Conservation (phyloP, 2,888 invertebrate genomes). For the Neocrepidodera transversa region DNA sequence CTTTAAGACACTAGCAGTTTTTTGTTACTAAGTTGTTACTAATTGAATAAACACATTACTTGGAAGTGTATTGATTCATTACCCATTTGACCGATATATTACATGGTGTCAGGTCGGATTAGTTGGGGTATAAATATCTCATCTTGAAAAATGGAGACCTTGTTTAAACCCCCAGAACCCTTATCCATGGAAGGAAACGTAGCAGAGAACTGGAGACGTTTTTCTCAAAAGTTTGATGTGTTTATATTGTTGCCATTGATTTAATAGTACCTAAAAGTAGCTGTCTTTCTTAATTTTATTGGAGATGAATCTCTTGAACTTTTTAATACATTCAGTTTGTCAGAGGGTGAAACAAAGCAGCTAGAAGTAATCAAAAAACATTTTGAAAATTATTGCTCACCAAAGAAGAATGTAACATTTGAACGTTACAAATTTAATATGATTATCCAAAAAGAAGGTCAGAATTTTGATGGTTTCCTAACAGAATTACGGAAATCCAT, state of each 20-base stretch:
- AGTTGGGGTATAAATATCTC: no score
- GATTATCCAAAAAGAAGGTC: conserved; percentile 44
- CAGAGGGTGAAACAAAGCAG: no score
- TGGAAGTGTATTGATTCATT: no score
- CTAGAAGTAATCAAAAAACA: neutral
- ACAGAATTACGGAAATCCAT: conserved; percentile 43
- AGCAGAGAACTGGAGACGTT: conserved; percentile 1
- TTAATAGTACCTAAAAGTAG: neutral
- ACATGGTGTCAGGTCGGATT: no score
- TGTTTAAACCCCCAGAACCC: neutral
- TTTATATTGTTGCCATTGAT: neutral
- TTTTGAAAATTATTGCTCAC: conserved; percentile 27
- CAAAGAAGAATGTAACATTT: conserved; percentile 26
- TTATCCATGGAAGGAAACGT: neutral
- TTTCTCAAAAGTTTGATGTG: neutral
- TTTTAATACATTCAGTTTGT: no score
- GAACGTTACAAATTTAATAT: conserved; percentile 34
- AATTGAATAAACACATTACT: no score
- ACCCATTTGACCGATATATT: no score
- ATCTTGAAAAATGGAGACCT: no score
- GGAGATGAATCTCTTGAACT: no score
- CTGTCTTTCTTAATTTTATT: no score
- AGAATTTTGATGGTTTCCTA: conserved; percentile 46
- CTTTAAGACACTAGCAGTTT: no score
- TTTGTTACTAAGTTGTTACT: no score